These are phyloP conservation scores for Crenichthys baileyi DNA, from an alignment of 2,797 vertebrate genomes.

Conservation along the genomic window DNA sequence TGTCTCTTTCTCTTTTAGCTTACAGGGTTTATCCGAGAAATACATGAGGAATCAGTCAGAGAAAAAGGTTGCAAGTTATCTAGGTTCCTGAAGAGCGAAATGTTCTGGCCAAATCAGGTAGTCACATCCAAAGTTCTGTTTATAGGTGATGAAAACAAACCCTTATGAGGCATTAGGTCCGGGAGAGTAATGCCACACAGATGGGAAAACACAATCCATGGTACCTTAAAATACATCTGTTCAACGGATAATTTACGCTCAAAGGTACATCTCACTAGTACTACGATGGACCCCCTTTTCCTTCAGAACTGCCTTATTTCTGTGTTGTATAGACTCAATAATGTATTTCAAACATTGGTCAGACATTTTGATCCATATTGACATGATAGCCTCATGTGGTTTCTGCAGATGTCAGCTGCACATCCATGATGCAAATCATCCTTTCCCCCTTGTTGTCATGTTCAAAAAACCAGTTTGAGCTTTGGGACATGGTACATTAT, in stretches of 20 bases:
- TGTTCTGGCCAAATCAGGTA: conserved; percentile 44
- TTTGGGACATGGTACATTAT: too few relatives aligned
- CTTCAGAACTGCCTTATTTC: background rate
- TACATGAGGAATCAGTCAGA: conserved; percentile 65
- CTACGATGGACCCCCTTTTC: background rate
- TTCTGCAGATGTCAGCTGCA: background rate
- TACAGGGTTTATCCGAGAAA: conserved; percentile 52
- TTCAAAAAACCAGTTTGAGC: too few relatives aligned
- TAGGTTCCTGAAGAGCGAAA: conserved; percentile 27
- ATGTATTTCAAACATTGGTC: background rate
- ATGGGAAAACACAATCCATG: conserved; percentile 35
- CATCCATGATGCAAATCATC: background rate
- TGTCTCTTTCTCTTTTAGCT: conserved; percentile 46
- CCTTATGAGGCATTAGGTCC: conserved; percentile 7
- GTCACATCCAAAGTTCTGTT: conserved; percentile 15
- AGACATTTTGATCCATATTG: background rate
- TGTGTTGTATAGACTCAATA: background rate
- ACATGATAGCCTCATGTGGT: background rate
- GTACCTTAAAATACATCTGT: background rate
- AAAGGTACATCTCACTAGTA: background rate
- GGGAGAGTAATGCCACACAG: conserved; percentile 24
- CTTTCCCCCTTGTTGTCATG: background rate
- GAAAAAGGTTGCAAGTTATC: conserved; percentile 44
- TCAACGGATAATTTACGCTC: background rate
- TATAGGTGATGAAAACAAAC: conserved; percentile 49